phyloP scores from a whole-genome alignment of 2,113 vertebrate genomes.

The Bucco capensis region DNA sequence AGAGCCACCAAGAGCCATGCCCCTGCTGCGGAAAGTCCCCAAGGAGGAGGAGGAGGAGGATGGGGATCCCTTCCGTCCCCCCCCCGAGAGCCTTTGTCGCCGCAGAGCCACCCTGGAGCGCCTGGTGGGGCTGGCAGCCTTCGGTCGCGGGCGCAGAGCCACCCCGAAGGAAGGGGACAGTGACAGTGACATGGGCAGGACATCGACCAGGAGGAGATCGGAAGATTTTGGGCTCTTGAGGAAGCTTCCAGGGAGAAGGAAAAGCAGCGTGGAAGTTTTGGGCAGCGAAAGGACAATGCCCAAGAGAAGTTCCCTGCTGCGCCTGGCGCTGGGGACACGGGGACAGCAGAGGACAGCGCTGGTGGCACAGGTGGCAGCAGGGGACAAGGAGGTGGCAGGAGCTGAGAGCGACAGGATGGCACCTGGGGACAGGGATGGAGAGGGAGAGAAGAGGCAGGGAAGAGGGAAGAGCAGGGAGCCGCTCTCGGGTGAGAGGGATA shows the following conservation, averaged over 20 bases:
- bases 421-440: background rate
- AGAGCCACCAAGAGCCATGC: no score
- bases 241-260: conserved; percentile 66
- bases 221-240: conserved; percentile 81
- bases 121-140: conserved; percentile 81
- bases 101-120: conserved; percentile 80
- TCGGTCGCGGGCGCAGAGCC: conserved; percentile 78
- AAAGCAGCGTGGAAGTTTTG: background rate
- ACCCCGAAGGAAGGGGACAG: conserved; percentile 60
- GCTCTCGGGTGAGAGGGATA: conserved; percentile 77
- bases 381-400: no score
- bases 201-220: conserved; percentile 73
- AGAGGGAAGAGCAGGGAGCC: conserved; percentile 73
- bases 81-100: conserved; percentile 62
- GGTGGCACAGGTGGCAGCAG: no score
- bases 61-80: conserved; percentile 74
- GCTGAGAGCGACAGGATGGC: background rate
- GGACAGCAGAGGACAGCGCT: background rate
- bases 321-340: background rate
- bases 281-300: fast-evolving
- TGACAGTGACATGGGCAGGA: conserved; percentile 64
- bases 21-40: conserved; percentile 79
- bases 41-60: conserved; percentile 74
- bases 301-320: background rate
- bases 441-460: background rate